phyloP scores from a whole-genome alignment of 2,797 vertebrate species.

The Syndactyla subalaris region DNA sequence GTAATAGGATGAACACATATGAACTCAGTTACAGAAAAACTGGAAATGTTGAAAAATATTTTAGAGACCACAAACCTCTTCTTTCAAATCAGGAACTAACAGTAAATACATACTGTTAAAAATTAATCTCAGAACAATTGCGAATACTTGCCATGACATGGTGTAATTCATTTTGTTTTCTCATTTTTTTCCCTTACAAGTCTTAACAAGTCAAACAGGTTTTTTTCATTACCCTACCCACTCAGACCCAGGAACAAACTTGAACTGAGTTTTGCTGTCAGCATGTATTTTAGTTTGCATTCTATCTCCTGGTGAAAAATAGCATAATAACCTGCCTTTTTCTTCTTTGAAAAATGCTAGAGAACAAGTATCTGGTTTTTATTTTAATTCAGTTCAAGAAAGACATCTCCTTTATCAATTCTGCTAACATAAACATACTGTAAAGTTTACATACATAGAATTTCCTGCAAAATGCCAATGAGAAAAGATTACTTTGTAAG shows the following conservation, averaged over 20 bases:
- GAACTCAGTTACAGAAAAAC: constrained; percentile 60
- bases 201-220: background rate
- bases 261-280: background rate
- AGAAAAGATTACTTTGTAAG: background rate
- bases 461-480: background rate
- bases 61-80: constrained; percentile 46
- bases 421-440: background rate
- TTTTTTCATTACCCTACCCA: background rate
- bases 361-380: background rate
- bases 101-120: constrained; percentile 43
- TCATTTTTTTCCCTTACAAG: background rate
- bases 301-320: background rate
- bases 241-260: background rate
- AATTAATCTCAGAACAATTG: constrained; percentile 43
- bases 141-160: constrained; percentile 44
- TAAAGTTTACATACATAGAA: background rate
- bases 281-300: background rate
- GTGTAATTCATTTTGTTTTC: background rate
- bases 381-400: background rate
- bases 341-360: background rate
- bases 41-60: constrained; percentile 31
- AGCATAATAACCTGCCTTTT: background rate
- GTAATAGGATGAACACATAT: constrained; percentile 63
- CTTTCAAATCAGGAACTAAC: constrained; percentile 53
- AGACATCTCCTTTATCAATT: background rate